These are phyloP conservation scores for Malurus melanocephalus DNA, from an alignment of 2,113 vertebrate species.

Conservation along the genomic window DNA sequence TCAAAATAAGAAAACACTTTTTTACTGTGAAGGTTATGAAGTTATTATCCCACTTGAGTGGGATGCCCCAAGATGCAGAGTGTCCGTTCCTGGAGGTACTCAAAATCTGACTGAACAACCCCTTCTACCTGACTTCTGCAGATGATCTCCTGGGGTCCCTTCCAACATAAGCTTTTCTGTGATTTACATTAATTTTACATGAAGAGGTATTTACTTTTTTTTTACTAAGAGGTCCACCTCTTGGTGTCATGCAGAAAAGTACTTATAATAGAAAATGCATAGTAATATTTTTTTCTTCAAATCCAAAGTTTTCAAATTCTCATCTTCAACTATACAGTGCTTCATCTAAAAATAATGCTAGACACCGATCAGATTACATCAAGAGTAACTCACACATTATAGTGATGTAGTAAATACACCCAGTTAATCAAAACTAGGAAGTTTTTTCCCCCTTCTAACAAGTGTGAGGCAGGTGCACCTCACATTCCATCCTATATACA, in stretches of 20 bases:
- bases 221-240: neutral
- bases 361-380: neutral
- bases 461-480: neutral
- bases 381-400: neutral
- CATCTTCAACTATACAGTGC: neutral
- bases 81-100: neutral
- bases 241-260: neutral
- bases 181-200: neutral
- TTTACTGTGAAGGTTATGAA: neutral
- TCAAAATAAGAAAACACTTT: neutral
- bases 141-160: neutral
- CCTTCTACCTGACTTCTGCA: neutral
- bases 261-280: neutral
- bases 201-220: neutral
- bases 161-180: neutral
- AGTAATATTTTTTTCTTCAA: neutral
- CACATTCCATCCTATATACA: neutral
- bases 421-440: neutral
- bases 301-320: neutral
- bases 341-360: neutral
- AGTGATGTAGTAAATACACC: neutral
- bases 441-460: neutral
- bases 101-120: neutral
- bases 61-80: neutral
- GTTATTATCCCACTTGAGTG: neutral